Percentiles rank a stretch among this genome's conserved stretches.
phyloP scores from a whole-genome alignment of 2,888 invertebrate species.

The Matsumyia berberina region DNA sequence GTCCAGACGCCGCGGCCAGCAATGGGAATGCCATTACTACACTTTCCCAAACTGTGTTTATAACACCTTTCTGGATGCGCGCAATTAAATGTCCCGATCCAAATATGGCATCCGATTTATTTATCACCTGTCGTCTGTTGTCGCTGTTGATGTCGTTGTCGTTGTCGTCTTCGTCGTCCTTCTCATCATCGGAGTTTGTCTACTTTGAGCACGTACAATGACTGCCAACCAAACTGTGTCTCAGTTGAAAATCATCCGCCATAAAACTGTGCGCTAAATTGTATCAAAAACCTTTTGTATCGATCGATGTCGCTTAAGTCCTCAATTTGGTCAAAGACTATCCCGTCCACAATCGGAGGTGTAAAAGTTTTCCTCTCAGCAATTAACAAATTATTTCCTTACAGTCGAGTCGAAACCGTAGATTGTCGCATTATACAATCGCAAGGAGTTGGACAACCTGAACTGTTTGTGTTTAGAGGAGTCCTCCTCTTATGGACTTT shows the following conservation, averaged over 20 bases:
- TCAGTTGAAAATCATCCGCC: conserved; percentile 66
- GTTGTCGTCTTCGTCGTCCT: conserved; percentile 39
- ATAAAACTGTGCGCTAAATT: conserved; percentile 71
- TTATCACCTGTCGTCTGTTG: conserved; percentile 80
- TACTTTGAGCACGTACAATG: conserved; percentile 66
- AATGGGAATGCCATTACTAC: conserved; percentile 73
- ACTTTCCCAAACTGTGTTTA: conserved; percentile 75
- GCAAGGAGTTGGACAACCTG: conserved; percentile 24
- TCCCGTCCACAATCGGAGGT: conserved; percentile 31
- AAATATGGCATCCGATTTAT: conserved; percentile 82
- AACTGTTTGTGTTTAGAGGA: background rate
- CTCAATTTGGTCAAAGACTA: conserved; percentile 12
- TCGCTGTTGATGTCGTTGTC: conserved; percentile 77
- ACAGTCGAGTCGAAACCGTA: conserved; percentile 42
- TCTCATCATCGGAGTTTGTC: conserved; percentile 41
- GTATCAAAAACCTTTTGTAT: conserved; percentile 73
- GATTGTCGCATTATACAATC: conserved; percentile 50
- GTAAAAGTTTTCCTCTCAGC: conserved; percentile 68
- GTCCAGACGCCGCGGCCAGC: conserved; percentile 27
- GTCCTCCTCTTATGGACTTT: background rate
- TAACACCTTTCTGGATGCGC: conserved; percentile 76
- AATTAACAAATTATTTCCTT: conserved; percentile 76
- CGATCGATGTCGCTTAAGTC: conserved; percentile 31
- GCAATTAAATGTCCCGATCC: conserved; percentile 75
- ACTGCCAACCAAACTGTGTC: conserved; percentile 56